Conservation (phyloP, 1,140 invertebrate genomes). For the Psilanteris sp. region DNA sequence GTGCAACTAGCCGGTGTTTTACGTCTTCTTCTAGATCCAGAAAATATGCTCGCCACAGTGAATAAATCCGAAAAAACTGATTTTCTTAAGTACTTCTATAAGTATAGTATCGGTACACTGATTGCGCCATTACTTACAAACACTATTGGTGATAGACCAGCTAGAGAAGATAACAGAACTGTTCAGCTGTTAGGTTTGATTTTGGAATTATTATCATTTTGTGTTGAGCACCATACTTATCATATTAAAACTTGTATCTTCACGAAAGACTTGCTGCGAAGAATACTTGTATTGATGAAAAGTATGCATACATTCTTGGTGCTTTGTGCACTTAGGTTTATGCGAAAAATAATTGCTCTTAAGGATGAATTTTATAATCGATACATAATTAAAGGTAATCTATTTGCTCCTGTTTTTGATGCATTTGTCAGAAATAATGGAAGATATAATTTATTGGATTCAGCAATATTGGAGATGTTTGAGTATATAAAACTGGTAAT, state of each 20-base stretch:
- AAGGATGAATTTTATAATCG: constrained; percentile 99
- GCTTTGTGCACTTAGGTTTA: constrained; percentile 96
- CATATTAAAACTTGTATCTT: constrained; percentile 99
- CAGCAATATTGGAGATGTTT: constrained; percentile 99
- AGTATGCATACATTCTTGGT: constrained; percentile 99
- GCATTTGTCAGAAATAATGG: constrained; percentile 98
- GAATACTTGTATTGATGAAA: constrained; percentile 97
- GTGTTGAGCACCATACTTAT: constrained; percentile 99
- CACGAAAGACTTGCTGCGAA: constrained; percentile 96
- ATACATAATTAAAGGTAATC: constrained; percentile 96
- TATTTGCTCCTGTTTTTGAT: constrained; percentile 97
- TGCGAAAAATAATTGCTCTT: constrained; percentile 97
- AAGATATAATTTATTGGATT: constrained; percentile 98
- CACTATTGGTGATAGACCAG: constrained; percentile 91
- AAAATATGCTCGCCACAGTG: constrained; percentile 96
- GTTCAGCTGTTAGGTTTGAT: constrained; percentile 97
- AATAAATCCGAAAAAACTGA: constrained; percentile 99
- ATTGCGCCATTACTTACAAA: constrained; percentile 95
- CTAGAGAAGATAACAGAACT: constrained; percentile 96
- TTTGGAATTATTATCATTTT: constrained; percentile 98
- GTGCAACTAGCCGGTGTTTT: constrained; percentile 97
- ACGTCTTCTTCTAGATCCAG: constrained; percentile 96
- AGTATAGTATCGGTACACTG: constrained; percentile 97
- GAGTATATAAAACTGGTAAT: constrained; percentile 96
- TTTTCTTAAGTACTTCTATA: constrained; percentile 99